Evolutionary conservation across 2,113 vertebrate species (phyloP), one percentile per base, ranked within the genome.

Genomic region (Prionailurus bengalensis): DNA sequence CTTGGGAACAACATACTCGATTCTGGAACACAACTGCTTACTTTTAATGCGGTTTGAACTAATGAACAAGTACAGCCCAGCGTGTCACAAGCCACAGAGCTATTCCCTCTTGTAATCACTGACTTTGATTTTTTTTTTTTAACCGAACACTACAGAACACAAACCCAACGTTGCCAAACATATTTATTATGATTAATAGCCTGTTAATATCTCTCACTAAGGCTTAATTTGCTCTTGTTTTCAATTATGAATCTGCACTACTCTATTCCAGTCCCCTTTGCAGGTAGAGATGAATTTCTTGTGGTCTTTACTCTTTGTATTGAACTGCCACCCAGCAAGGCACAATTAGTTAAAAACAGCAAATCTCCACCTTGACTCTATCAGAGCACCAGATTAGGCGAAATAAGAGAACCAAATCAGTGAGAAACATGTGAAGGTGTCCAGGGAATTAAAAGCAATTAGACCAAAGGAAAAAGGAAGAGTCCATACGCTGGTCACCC

Each of bases 131-230:
- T 96, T 98, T 97, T 97, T 98, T 98, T 96, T 96, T 12, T 23
- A 51, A 65, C 91, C 86, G 91, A 94, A 96, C 97, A 97, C 94
- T 93, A 93, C 1, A 95, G 78, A 82, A 91, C 81, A 87, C 93
- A 88, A 97, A 97, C 36, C 11, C 88, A 68, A 91, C 7, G 8
- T 83, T 42, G 97, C 95, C 97, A 97, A 97, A 97, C 71, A 87
- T 98, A 98, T 98, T 98, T 98, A 98, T 98, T 95, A 98, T 97
- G 96, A 98, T 98, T 96, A 96, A 98, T 98, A 98, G 96, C 97
- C 96, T 98, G 98, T 87, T 87, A 96, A 51, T 89, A 97, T 97
- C 96, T 82, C 82, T 92, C 97, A 29, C 82, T 2, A 17, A 58
- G 78, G 97, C 91, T 98, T 98, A 97, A 98, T 98, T 97, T 97